Evolutionary conservation across 1,140 invertebrate species (phyloP).

Genomic region (Alviniconcha marisindica): DNA sequence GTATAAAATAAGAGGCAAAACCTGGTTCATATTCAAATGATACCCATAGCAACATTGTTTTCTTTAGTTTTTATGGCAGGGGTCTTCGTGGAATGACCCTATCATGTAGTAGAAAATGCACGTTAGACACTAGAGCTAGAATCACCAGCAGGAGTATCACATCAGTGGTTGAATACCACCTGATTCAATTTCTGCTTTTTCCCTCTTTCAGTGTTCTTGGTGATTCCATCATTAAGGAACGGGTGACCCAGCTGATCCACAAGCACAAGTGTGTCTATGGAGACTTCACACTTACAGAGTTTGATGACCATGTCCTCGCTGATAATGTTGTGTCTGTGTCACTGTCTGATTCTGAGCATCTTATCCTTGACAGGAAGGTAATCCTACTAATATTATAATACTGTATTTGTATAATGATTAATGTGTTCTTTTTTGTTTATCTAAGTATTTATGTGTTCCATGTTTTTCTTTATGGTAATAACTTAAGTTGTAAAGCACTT

Average conservation of each 20-base stretch:
- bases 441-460: no score
- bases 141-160: not conserved
- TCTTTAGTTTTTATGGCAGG: no score
- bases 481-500: no score
- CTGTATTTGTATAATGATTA: no score
- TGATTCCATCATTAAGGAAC: constrained; percentile 57
- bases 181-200: constrained; percentile 25
- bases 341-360: constrained; percentile 64
- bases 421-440: no score
- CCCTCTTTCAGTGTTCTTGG: constrained; percentile 62
- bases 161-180: not conserved
- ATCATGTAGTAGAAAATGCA: not conserved
- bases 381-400: no score
- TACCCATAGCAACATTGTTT: no score
- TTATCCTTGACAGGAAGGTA: constrained; percentile 57
- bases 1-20: no score
- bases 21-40: no score
- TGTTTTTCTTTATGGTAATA: no score
- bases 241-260: constrained; percentile 59
- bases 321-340: constrained; percentile 67
- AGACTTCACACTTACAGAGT: constrained; percentile 64
- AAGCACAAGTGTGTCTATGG: constrained; percentile 59
- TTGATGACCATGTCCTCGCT: constrained; percentile 65
- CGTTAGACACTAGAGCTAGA: no score
- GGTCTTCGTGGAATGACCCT: constrained; percentile 6